Evolutionary conservation across 1,140 invertebrate species (phyloP).

Genomic region (Batillaria attramentaria): DNA sequence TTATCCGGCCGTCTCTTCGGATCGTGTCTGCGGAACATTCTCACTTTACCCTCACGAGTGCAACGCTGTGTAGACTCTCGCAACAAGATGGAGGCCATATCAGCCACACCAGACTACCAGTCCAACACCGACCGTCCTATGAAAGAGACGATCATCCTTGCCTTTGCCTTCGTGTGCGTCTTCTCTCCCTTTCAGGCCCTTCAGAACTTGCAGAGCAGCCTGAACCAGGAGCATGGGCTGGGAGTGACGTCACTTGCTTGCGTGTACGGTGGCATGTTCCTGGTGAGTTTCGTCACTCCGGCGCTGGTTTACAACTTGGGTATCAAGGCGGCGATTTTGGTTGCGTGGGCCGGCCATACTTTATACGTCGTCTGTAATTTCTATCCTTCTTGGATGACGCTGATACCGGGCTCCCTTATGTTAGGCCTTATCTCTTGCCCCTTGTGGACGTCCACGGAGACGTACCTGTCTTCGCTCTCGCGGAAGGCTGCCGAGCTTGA

Average conservation of each 20-base stretch:
- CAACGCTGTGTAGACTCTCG: too few relatives aligned
- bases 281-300: slow-evolving; percentile 52
- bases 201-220: slow-evolving; percentile 61
- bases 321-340: slow-evolving; percentile 48
- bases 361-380: slow-evolving; percentile 70
- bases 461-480: slow-evolving; percentile 39
- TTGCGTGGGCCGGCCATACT: slow-evolving; percentile 40
- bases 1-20: too few relatives aligned
- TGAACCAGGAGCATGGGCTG: slow-evolving; percentile 51
- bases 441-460: slow-evolving; percentile 48
- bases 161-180: slow-evolving; percentile 37
- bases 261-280: slow-evolving; percentile 47
- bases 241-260: slow-evolving; percentile 46
- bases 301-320: slow-evolving; percentile 51
- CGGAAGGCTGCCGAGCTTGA: slow-evolving; percentile 1
- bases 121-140: slow-evolving; percentile 18
- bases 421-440: slow-evolving; percentile 43
- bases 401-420: slow-evolving; percentile 51
- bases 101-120: slow-evolving; percentile 15
- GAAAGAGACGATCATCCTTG: slow-evolving; percentile 44
- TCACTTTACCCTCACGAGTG: too few relatives aligned
- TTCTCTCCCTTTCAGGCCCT: slow-evolving; percentile 55
- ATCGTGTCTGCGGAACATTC: too few relatives aligned
- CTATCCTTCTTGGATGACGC: slow-evolving; percentile 47
- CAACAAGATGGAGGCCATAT: neutral